A percentile compares a stretch with the other conserved stretches of the same genome.
These are phyloP conservation scores for Pelagia noctiluca DNA, from an alignment of 30 jellyfish, hydroid and myxozoan genomes.

Conservation along the genomic window DNA sequence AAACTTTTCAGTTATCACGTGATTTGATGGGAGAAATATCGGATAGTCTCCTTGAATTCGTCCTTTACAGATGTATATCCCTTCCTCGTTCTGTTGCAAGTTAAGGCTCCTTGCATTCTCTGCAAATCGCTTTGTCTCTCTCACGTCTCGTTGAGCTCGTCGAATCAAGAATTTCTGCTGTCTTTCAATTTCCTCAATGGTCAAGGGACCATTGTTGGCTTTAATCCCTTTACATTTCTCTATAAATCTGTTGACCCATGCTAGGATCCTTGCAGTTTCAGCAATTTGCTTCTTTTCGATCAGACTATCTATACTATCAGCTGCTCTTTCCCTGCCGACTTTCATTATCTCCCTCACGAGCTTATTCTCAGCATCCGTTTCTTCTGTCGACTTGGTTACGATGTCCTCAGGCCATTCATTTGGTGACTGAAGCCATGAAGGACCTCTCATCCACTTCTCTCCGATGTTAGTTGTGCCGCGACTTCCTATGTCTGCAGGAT, in stretches of 20 bases:
- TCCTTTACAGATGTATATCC: background rate
- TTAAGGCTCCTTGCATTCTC: constrained; percentile 19
- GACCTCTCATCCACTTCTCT: constrained; percentile 25
- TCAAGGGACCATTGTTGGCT: constrained; percentile 49
- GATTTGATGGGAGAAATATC: constrained; percentile 7
- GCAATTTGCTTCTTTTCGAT: constrained; percentile 9
- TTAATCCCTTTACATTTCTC: constrained; percentile 35
- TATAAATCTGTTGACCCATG: constrained; percentile 62
- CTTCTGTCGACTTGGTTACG: constrained; percentile 30
- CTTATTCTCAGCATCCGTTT: constrained; percentile 54
- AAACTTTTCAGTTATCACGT: background rate
- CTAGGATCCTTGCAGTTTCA: constrained; percentile 25
- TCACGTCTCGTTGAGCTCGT: constrained; percentile 38
- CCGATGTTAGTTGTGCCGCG: constrained; percentile 30
- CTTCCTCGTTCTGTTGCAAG: constrained; percentile 37
- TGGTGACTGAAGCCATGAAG: constrained; percentile 29
- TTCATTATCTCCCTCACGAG: constrained; percentile 40
- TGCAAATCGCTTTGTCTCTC: constrained; percentile 28
- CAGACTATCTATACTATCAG: constrained; percentile 10
- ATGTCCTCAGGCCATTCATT: constrained; percentile 58
- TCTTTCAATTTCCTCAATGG: constrained; percentile 62
- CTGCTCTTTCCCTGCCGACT: background rate
- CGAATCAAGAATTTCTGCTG: constrained; percentile 14
- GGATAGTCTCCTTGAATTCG: constrained; percentile 57
- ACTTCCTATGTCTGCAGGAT: constrained; percentile 74